Conservation (phyloP, 2,113 vertebrate genomes). For the Gorsachius goisagi region DNA sequence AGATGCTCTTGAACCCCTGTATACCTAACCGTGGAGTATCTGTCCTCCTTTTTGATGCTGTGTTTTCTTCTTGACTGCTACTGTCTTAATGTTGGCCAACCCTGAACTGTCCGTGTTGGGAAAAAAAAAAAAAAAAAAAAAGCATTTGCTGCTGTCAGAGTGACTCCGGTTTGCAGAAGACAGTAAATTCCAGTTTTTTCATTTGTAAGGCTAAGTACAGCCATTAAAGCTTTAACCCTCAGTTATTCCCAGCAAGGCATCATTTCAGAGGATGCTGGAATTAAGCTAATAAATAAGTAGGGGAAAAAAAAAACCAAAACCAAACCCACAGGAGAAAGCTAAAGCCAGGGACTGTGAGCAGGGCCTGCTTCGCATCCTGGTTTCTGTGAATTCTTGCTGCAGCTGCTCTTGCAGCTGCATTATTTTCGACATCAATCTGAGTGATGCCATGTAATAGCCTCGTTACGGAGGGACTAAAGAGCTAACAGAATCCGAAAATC, state of each 20-base stretch:
- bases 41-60: neutral
- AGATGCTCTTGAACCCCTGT: neutral
- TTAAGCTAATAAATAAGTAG: constrained; percentile 43
- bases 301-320: neutral
- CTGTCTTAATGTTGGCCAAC: neutral
- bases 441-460: constrained; percentile 34
- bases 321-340: neutral
- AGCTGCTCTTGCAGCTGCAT: constrained; percentile 63
- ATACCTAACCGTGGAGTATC: neutral
- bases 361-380: neutral
- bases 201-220: neutral
- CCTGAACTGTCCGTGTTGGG: neutral
- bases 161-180: neutral
- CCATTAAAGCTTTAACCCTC: neutral
- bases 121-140: neutral
- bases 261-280: neutral
- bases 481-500: constrained; percentile 30
- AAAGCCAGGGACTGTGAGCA: neutral
- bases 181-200: constrained; percentile 13
- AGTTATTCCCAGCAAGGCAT: neutral
- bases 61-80: neutral
- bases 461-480: constrained; percentile 42
- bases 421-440: constrained; percentile 44
- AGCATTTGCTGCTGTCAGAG: neutral
- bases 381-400: constrained; percentile 37